Conservation (phyloP, 2,888 invertebrate genomes). For the Nesidiocoris tenuis region DNA sequence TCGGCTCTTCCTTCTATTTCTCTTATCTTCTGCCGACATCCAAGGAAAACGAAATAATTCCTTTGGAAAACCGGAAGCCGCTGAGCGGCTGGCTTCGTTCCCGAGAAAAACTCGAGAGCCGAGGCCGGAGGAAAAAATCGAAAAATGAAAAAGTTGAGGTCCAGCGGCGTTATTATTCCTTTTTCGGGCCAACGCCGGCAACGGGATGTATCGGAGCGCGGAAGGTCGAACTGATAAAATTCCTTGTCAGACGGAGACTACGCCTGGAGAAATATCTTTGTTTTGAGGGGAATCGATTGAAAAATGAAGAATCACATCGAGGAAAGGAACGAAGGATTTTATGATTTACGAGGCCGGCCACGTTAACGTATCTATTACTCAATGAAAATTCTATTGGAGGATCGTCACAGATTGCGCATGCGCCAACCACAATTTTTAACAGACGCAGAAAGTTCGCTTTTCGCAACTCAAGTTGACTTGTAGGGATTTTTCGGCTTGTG, state of each 20-base stretch:
- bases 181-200: not conserved
- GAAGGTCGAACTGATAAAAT: not conserved
- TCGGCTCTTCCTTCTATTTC: not conserved
- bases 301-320: too few species aligned
- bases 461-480: too few species aligned
- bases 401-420: too few species aligned
- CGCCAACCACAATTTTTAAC: too few species aligned
- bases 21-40: constrained; percentile 41
- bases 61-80: constrained; percentile 37
- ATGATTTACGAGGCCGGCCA: too few species aligned
- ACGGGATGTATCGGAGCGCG: not conserved
- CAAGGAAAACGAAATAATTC: constrained; percentile 23
- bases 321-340: too few species aligned
- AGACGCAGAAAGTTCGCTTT: too few species aligned
- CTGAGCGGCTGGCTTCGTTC: not conserved
- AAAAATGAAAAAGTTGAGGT: not conserved
- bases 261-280: not conserved
- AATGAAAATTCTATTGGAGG: too few species aligned
- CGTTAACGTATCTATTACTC: too few species aligned
- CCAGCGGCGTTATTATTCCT: not conserved
- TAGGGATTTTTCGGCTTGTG: too few species aligned
- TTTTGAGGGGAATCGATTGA: not conserved
- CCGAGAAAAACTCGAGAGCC: not conserved
- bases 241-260: not conserved
- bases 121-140: not conserved